These are phyloP conservation scores for Luperina nickerlii DNA, from an alignment of 2,888 invertebrate genomes.

Conservation along the genomic window DNA sequence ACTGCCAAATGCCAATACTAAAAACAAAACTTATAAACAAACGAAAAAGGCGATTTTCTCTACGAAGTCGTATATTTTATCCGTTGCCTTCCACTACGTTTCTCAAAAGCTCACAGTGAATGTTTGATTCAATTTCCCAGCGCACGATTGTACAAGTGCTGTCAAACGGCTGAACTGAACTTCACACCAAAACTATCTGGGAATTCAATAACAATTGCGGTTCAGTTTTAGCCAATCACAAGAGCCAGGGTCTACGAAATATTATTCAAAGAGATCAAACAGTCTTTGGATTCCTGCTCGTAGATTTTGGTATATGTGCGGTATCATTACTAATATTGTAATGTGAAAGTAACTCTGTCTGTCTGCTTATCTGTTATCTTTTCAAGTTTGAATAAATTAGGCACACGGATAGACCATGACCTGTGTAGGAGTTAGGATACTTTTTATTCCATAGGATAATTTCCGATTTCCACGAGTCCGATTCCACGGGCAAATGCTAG, in stretches of 20 bases:
- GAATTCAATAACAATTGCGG: conserved; percentile 31
- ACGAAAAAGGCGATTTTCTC: neutral
- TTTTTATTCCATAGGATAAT: neutral
- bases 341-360: neutral
- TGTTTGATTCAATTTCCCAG: conserved; percentile 39
- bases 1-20: neutral
- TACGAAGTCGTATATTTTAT: conserved; percentile 8
- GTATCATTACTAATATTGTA: neutral
- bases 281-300: neutral
- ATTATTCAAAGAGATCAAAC: conserved; percentile 9
- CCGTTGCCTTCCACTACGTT: neutral
- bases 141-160: conserved; percentile 8
- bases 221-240: conserved; percentile 39
- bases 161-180: conserved; percentile 18
- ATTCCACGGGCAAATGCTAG: neutral
- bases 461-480: too few relatives aligned
- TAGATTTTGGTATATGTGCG: neutral
- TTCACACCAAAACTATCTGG: neutral
- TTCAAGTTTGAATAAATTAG: neutral
- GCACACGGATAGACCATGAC: too few relatives aligned
- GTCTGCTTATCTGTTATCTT: neutral
- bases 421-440: neutral
- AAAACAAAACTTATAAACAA: conserved; percentile 14
- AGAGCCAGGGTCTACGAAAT: neutral
- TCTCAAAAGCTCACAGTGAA: neutral